Conservation (phyloP, 2,113 vertebrate species). For the Enhydra lutris region DNA sequence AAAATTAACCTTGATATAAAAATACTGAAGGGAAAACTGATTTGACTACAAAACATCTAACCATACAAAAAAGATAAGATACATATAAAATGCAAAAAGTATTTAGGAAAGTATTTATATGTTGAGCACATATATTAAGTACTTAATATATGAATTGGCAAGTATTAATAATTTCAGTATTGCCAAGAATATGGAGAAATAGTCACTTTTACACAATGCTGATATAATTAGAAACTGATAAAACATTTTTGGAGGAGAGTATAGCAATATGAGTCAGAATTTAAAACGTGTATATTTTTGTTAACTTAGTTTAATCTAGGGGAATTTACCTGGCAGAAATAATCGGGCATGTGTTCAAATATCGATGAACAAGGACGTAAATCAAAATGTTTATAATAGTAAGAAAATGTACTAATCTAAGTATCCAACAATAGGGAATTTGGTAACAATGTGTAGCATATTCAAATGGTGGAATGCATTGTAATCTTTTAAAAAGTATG, state of each 20-base stretch:
- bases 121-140: not conserved
- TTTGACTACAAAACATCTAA: not conserved
- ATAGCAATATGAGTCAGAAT: not conserved
- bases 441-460: not conserved
- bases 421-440: not conserved
- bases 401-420: not conserved
- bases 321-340: not conserved
- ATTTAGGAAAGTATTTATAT: not conserved
- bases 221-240: not conserved
- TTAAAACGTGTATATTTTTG: not conserved
- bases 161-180: not conserved
- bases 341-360: not conserved
- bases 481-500: not conserved
- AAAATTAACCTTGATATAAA: not conserved
- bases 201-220: not conserved
- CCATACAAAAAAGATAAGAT: not conserved
- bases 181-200: not conserved
- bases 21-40: not conserved
- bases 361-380: not conserved
- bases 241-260: not conserved
- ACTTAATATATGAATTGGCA: not conserved
- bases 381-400: not conserved
- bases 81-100: not conserved
- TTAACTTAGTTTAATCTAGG: conserved; percentile 10
- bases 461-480: not conserved